Conservation (phyloP, 1,140 invertebrate species). For the Periplaneta americana region DNA sequence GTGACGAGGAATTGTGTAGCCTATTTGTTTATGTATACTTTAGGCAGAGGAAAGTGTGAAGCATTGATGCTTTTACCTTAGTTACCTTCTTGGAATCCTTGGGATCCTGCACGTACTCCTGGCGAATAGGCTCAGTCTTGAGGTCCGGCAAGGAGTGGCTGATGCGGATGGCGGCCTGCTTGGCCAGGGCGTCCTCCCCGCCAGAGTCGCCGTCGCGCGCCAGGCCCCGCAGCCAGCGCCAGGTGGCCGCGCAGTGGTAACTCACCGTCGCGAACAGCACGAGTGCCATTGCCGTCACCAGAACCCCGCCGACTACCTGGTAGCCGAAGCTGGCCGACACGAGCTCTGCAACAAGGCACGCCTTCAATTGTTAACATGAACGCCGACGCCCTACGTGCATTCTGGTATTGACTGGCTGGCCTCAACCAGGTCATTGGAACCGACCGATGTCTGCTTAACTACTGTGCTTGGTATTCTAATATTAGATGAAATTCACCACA, state of each 20-base stretch:
- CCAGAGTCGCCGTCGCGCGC: slow-evolving; percentile 31
- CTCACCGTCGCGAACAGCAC: slow-evolving; percentile 60
- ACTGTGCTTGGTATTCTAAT: no score
- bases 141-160: slow-evolving; percentile 69
- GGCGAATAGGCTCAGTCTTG: slow-evolving; percentile 60
- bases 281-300: slow-evolving; percentile 55
- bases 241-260: slow-evolving; percentile 63
- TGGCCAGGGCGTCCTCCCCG: slow-evolving; percentile 49
- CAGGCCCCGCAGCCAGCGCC: slow-evolving; percentile 58
- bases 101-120: slow-evolving; percentile 65
- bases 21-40: no score
- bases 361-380: no score
- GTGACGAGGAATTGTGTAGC: no score
- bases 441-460: no score
- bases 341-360: not conserved
- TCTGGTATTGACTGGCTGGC: no score
- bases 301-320: slow-evolving; percentile 25
- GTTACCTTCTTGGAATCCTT: slow-evolving; percentile 64
- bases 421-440: no score
- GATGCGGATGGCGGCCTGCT: slow-evolving; percentile 62
- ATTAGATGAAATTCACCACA: no score
- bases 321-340: not conserved
- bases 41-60: no score
- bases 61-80: no score
- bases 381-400: no score